phyloP scores from a whole-genome alignment of 2,888 invertebrate genomes.

The Drosophila prostipennis region DNA sequence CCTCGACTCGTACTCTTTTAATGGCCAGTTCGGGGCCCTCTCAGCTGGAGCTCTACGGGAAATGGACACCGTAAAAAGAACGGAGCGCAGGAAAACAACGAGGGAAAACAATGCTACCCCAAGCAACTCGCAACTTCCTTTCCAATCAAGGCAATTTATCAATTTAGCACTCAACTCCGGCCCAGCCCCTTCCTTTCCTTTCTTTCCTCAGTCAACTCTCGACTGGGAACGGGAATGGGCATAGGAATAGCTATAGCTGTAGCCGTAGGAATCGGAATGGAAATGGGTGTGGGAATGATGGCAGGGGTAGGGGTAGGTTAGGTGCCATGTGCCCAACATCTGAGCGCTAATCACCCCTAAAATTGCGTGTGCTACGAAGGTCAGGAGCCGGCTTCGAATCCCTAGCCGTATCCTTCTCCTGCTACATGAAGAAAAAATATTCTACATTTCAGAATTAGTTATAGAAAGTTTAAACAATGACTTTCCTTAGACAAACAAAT shows the following conservation, averaged over 20 bases:
- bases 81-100: conserved; percentile 32
- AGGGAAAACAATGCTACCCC: conserved; percentile 36
- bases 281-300: conserved; percentile 25
- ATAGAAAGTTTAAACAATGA: too few species aligned
- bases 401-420: neutral
- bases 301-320: conserved; percentile 4
- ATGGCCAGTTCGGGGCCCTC: conserved; percentile 32
- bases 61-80: conserved; percentile 59
- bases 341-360: conserved; percentile 74
- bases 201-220: neutral
- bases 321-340: conserved; percentile 47
- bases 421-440: neutral
- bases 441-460: too few species aligned
- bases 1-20: conserved; percentile 46
- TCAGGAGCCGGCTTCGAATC: conserved; percentile 39
- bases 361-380: conserved; percentile 74
- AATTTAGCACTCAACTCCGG: conserved; percentile 72
- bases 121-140: conserved; percentile 69
- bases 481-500: too few species aligned
- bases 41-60: conserved; percentile 47
- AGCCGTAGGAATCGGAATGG: neutral
- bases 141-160: conserved; percentile 76
- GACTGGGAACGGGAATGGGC: conserved; percentile 5
- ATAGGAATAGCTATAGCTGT: neutral
- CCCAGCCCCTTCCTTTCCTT: neutral